Evolutionary conservation across 2,888 invertebrate genomes (phyloP).

Genomic region (Drosophila yooni): DNA sequence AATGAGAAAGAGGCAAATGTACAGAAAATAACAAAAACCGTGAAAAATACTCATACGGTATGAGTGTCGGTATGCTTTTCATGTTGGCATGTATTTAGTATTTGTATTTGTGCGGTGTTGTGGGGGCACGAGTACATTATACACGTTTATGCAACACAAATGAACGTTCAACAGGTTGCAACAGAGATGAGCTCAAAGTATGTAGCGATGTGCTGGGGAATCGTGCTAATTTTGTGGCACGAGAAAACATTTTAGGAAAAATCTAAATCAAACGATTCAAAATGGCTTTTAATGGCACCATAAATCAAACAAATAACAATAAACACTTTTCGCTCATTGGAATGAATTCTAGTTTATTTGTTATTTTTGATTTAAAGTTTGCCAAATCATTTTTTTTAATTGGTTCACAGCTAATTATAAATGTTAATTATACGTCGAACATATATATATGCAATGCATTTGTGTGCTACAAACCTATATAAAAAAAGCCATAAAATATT

Average conservation of each 20-base stretch:
- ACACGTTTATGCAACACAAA: slow-evolving; percentile 35
- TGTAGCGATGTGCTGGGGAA: background rate
- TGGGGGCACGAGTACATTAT: slow-evolving; percentile 12
- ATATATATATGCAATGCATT: background rate
- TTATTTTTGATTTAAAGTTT: background rate
- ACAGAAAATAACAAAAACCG: slow-evolving; percentile 31
- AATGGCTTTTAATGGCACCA: background rate
- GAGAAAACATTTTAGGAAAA: background rate
- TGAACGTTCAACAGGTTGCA: slow-evolving; percentile 52
- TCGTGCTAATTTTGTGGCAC: background rate
- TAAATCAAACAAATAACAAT: background rate
- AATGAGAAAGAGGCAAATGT: slow-evolving; percentile 49
- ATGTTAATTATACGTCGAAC: background rate
- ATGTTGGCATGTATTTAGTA: background rate
- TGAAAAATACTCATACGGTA: slow-evolving; percentile 18
- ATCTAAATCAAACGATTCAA: background rate
- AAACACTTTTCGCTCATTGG: background rate
- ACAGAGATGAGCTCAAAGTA: slow-evolving; percentile 21
- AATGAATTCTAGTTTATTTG: background rate
- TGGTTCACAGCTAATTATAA: background rate
- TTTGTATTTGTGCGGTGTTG: background rate
- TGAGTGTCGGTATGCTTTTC: background rate
- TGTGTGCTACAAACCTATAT: background rate
- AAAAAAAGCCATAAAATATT: background rate
- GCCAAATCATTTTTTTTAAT: background rate